A percentile compares a stretch with the other conserved stretches of the same genome.
phyloP scores from a whole-genome alignment of 2,113 vertebrate genomes.

The Podarcis cretensis region DNA sequence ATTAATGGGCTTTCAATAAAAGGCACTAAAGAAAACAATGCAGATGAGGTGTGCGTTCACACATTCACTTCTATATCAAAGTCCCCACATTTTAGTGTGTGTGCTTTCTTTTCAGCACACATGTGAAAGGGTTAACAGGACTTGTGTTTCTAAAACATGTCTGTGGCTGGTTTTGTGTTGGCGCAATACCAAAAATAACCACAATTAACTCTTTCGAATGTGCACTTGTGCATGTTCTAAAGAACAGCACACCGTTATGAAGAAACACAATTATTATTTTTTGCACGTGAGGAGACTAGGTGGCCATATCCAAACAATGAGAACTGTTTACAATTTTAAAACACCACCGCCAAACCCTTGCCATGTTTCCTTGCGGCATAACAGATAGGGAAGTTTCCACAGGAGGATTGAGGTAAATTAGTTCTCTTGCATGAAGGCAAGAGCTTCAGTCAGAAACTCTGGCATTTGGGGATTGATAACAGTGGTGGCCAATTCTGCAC shows the following conservation, averaged over 20 bases:
- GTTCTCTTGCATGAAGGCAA: constrained; percentile 21
- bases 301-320: rapidly evolving
- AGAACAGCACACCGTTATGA: background rate
- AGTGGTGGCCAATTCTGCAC: background rate
- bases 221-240: background rate
- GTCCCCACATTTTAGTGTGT: background rate
- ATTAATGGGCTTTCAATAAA: background rate
- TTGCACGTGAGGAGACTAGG: background rate
- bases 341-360: background rate
- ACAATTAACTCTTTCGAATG: constrained; percentile 5
- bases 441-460: constrained; percentile 46
- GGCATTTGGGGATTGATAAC: constrained; percentile 29
- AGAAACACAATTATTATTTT: background rate
- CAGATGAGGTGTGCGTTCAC: background rate
- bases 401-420: background rate
- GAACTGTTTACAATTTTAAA: rapidly evolving
- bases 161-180: background rate
- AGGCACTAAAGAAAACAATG: background rate
- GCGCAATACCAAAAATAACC: background rate
- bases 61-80: background rate
- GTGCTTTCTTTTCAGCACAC: background rate
- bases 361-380: background rate
- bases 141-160: background rate
- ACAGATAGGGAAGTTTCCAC: background rate
- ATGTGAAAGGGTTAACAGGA: background rate